Evolutionary conservation across 1,140 invertebrate species (phyloP), one percentile per base, ranked within the genome.

Genomic region (Zaprionus gabonicus): DNA sequence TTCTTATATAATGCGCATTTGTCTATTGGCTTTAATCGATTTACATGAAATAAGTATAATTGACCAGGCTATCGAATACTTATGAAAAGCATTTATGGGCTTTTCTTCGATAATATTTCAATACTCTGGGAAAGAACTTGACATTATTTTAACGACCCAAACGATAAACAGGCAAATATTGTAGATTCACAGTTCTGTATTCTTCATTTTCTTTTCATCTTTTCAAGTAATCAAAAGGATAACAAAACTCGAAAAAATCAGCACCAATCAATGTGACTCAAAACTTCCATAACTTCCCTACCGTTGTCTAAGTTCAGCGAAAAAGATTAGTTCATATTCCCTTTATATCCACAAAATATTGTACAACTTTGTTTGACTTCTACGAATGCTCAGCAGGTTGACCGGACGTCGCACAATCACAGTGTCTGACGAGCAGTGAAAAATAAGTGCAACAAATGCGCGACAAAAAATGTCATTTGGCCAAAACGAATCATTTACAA

Each of bases 401-500:
- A 4, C 23, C 46, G 46, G 46, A 51, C 46, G 46, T 65, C 44
- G 34, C 20, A 49, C 46, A 49, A 49, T 34, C 28, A 34, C 9
- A 34, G 20, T 51, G 20, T 34, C 49, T 78, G 76, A 76, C 44
- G 79, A 67, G 62, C 73, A 63, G 72, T 90, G 85, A 82, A 84
- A 81, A 82, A 92, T 87, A 81, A 85, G 87, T 85, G 88, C 84
- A 76, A 88, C 88, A 87, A 91, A 87, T 84, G 87, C 71, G 71
- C 78, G 60, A 76, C 81, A 74, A 80, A 90, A 83, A 77, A 79
- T 91, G 72, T 78, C 85, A 82, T 87, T 88, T 91, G 87, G 80
- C 66, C 76, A 88, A 80, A 91, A 91, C 91, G 91, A 84, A 88
- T 92, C 91, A 92, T 92, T 92, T 92, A 86, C 77, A 85, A 85